Base-by-base conservation (phyloP, 2,888 invertebrate species). In the Anoplius nigerrimus region DNA sequence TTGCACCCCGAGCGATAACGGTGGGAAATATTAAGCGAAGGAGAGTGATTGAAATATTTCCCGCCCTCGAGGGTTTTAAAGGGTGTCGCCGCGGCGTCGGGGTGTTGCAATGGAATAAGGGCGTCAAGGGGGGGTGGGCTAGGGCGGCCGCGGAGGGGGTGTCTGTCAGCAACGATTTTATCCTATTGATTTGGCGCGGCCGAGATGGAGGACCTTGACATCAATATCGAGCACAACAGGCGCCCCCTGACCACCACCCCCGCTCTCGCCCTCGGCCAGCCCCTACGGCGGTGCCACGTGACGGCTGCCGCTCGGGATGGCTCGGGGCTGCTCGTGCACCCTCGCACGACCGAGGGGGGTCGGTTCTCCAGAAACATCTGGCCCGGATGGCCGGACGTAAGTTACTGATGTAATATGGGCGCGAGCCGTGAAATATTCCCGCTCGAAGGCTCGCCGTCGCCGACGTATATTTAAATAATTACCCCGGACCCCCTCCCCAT, bases 151-250 rank as follows among this genome's bases (percentile, higher is more conserved):
- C 46, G 34, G 69, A 13, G 55, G 61, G 67, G 54, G n/a, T 70
- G 74, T 58, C 64, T 73, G 72, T 69, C 75, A 73, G 68, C 69
- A 76, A 78, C 83, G 82, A 84, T 86, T 86, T 84, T 78, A 81
- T 86, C 80, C 80, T 86, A 87, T 86, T 85, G 86, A 85, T 86
- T 84, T 81, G 79, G 79, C 79, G 84, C 87, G 78, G 84, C 77
- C 86, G 84, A 83, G 85, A 83, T 82, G 81, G 76, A 82, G 78
- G 86, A 86, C 86, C 86, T 86, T 86, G 86, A 86, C 86, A 86
- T 85, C 83, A 82, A 84, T 84, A 84, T 80, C 78, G 72, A 66
- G 74, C 75, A 79, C 80, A 82, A 81, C 82, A 83, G 83, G 74
- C 59, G 69, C 72, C 80, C 34, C 59, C 34, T 46, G 53, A 52